These are phyloP conservation scores for Tetragnatha versicolor DNA, from an alignment of 1,140 invertebrate species.

Conservation along the genomic window DNA sequence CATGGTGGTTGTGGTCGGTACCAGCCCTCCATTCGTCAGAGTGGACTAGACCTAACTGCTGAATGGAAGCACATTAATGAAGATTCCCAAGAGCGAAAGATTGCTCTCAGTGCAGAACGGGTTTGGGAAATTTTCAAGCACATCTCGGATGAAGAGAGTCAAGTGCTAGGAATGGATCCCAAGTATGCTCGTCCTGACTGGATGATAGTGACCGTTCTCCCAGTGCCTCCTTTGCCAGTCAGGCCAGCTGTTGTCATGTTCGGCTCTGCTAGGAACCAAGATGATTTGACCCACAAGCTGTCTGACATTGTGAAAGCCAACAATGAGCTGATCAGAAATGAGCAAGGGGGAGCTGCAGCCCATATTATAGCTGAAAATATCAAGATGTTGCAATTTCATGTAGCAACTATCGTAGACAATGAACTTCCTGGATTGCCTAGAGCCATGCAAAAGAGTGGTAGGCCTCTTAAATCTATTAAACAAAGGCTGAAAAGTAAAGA, in stretches of 20 bases:
- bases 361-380: constrained; percentile 97
- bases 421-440: constrained; percentile 96
- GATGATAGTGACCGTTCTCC: constrained; percentile 98
- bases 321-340: constrained; percentile 94
- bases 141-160: constrained; percentile 96
- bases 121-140: constrained; percentile 97
- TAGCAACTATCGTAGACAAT: constrained; percentile 97
- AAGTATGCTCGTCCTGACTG: constrained; percentile 94
- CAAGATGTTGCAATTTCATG: constrained; percentile 98
- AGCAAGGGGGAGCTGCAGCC: constrained; percentile 93
- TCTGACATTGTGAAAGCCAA: constrained; percentile 99
- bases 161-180: constrained; percentile 79
- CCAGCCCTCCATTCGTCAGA: constrained; percentile 89
- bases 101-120: constrained; percentile 88
- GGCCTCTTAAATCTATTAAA: constrained; percentile 98
- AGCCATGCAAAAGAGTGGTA: constrained; percentile 98
- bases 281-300: constrained; percentile 99
- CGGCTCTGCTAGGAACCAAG: constrained; percentile 97
- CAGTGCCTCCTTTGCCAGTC: constrained; percentile 91
- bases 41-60: constrained; percentile 85
- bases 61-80: constrained; percentile 99
- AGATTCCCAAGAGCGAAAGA: constrained; percentile 96
- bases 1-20: constrained; percentile 97
- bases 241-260: constrained; percentile 99
- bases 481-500: constrained; percentile 83